Evolutionary conservation across 2,113 vertebrate species (phyloP), one percentile per base, ranked within the genome.

Genomic region (Sander lucioperca): DNA sequence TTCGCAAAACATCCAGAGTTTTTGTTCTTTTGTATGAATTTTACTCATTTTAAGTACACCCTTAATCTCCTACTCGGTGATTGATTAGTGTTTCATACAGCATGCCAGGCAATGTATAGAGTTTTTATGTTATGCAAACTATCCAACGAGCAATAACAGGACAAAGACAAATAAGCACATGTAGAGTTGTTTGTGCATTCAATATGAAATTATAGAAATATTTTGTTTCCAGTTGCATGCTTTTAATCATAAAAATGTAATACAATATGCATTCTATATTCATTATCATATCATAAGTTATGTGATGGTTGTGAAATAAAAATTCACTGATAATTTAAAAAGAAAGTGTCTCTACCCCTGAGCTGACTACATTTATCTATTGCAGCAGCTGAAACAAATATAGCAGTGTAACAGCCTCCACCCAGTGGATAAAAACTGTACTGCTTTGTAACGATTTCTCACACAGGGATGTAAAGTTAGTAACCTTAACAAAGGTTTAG

Each of bases 221-320:
- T 72, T 58, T 53, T 36, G 53, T 71, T 82, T 87, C 39, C 68
- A 82, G 63, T 48, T 78, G 68, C 48, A 36, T 68, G 70, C 48
- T 48, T 86, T 88, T 78, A 85, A 78, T 87, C 57, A 83, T 62
- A 78, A 47, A 43, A 63, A 83, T 12, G 19, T 9, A 61, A 57
- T n/a, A 74, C 43, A 83, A 66, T 56, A 76, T 61, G 50, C 47
- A 51, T 71, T 82, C 10, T 70, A 47, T 50, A 75, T 88, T 76
- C 21, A 79, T 68, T 69, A 75, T 64, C 25, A 47, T 73, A 58
- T 25, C 2, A 23, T 74, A 77, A 53, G 51, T 70, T 74, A 57
- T 76, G 62, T 39, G 57, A 21, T 6, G 2, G 27, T 58, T 88
- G 1, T 61, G 23, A 51, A 88, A 82, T 88, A 88, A 89, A 87